Base-by-base conservation (phyloP, 2,113 vertebrate species). In the Engystomops pustulosus region DNA sequence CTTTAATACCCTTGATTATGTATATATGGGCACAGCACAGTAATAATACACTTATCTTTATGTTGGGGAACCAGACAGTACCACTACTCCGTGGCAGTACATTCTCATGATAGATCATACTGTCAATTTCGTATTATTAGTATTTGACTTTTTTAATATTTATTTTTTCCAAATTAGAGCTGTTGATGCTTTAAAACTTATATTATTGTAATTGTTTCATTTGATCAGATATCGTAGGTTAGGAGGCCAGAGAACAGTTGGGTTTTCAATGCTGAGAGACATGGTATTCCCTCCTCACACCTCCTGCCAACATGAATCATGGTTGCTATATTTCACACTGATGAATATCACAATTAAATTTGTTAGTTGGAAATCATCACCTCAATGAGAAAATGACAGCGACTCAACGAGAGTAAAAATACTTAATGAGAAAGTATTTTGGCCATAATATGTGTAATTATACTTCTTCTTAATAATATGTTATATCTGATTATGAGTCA, bases 291-390 rank as follows among this genome's bases (percentile, higher is more conserved):
- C 80, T 55, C 17, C 49, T 81, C 47, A 71, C 67, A 71, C 45
- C 34, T 55, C 23, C 30, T 18, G 9, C 70, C 17, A 70, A 41
- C 15, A 45, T 20, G 60, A 80, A 67, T 62, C n/a, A 41, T 58
- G 25, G 38, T 71, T 81, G 34, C 47, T 81, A 55, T 53, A 71
- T 34, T 71, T 81, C 67, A 71, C 67, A 71, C 47, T 71, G 80
- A 30, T 68, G 65, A 55, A 71, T 34, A 71, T 38, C 18, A 23
- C 67, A 81, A 71, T 81, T 81, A 81, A 62, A 15, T 8, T 25
- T 58, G 6, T 10, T 41, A 44, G 45, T 30, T 71, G 5, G 58
- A 71, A 55, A 36, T 18, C 45, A 71, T 55, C 32, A 55, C 20
- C 49, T 41, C 4, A 67, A 38, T 51, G 20, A 71, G 79, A 81